Evolutionary conservation across 2,888 invertebrate genomes (phyloP).

Genomic region (Eubasilissa splendida): DNA sequence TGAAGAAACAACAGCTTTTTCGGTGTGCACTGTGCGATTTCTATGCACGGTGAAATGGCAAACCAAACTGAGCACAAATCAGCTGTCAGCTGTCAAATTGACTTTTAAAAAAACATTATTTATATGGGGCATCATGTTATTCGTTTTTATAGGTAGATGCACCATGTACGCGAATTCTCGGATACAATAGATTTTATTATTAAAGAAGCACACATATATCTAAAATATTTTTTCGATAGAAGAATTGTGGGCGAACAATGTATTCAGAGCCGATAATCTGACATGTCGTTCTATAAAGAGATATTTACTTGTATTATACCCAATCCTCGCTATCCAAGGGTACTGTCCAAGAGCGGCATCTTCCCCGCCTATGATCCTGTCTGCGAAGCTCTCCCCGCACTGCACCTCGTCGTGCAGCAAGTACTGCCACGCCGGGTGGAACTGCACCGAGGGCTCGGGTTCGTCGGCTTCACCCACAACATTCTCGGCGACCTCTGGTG

Average conservation of each 20-base stretch:
- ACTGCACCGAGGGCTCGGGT: slow-evolving; percentile 64
- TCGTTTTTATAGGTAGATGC: too few relatives aligned
- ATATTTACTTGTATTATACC: slow-evolving; percentile 63
- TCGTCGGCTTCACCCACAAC: neutral
- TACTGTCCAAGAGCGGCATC: slow-evolving; percentile 75
- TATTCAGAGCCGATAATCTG: neutral
- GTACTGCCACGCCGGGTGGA: slow-evolving; percentile 69
- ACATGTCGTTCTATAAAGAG: neutral
- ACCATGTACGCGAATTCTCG: too few relatives aligned
- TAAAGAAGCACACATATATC: too few relatives aligned
- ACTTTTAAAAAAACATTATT: too few relatives aligned
- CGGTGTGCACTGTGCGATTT: too few relatives aligned
- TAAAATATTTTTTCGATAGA: neutral
- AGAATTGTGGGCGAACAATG: neutral
- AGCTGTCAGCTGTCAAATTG: too few relatives aligned
- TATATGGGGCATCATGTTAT: too few relatives aligned
- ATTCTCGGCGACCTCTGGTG: too few relatives aligned
- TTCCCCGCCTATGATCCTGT: slow-evolving; percentile 77
- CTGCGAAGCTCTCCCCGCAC: slow-evolving; percentile 73
- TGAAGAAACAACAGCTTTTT: too few relatives aligned
- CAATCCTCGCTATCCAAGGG: slow-evolving; percentile 77
- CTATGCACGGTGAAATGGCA: too few relatives aligned
- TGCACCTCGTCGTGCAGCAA: slow-evolving; percentile 66
- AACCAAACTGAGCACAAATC: too few relatives aligned
- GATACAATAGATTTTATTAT: too few relatives aligned